These are phyloP conservation scores for Gnathonemus longibarbis DNA, from an alignment of 2,113 vertebrate species.

Conservation along the genomic window DNA sequence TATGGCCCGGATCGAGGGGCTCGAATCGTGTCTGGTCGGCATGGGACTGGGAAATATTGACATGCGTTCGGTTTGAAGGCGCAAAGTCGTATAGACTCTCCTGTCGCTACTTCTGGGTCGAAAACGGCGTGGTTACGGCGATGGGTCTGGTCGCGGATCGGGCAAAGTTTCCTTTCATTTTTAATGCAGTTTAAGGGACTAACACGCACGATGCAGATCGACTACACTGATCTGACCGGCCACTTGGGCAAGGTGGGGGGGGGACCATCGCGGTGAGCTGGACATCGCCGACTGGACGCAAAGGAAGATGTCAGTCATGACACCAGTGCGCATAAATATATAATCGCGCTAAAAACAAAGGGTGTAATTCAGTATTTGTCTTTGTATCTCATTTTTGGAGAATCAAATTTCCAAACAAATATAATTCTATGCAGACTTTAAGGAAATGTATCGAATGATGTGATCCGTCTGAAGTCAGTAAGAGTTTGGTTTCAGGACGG, in stretches of 20 bases:
- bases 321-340: background rate
- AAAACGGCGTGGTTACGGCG: background rate
- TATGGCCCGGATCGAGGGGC: background rate
- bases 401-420: background rate
- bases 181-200: background rate
- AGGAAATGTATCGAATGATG: background rate
- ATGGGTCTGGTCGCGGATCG: background rate
- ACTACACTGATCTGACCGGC: background rate
- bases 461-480: background rate
- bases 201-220: background rate
- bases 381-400: background rate
- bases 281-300: background rate
- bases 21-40: background rate
- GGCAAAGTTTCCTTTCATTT: background rate
- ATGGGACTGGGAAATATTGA: background rate
- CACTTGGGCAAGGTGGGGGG: background rate
- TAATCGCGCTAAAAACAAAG: conserved; percentile 5
- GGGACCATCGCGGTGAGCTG: background rate
- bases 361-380: background rate
- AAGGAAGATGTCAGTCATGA: background rate
- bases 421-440: background rate
- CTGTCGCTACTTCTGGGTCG: background rate
- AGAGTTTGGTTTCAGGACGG: background rate
- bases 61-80: background rate
- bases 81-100: background rate